Percentiles rank a stretch among this genome's conserved stretches.
Evolutionary conservation across 2,888 invertebrate species (phyloP).

Genomic region (Stegana nigrithorax): DNA sequence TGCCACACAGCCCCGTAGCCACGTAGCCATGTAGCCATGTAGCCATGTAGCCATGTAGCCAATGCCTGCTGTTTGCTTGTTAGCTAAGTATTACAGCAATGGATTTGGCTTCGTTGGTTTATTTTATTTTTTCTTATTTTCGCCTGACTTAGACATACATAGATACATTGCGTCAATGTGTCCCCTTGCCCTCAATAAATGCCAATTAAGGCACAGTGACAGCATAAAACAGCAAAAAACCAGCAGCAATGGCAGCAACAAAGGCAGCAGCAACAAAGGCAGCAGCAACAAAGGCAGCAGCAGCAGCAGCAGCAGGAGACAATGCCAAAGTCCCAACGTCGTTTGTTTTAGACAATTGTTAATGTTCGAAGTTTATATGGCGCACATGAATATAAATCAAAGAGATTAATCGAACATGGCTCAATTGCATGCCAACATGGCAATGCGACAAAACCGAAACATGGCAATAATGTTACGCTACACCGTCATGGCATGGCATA

Average conservation of each 20-base stretch:
- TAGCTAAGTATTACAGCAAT: not conserved
- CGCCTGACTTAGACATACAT: too few species aligned
- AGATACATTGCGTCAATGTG: not conserved
- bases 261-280: not conserved
- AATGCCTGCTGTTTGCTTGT: not conserved
- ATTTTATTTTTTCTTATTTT: not conserved
- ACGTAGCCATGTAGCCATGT: too few species aligned
- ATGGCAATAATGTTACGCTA: constrained; percentile 44
- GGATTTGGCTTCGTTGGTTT: too few species aligned
- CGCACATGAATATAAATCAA: constrained; percentile 67
- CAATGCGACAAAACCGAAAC: constrained; percentile 28
- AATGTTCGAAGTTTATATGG: constrained; percentile 47
- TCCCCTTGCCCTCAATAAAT: constrained; percentile 2
- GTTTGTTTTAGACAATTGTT: constrained; percentile 65
- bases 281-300: not conserved
- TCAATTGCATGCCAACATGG: constrained; percentile 64
- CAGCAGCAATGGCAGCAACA: not conserved
- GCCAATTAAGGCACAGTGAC: constrained; percentile 15
- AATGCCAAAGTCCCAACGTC: too few species aligned
- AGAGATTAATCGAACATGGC: constrained; percentile 69
- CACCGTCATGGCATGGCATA: constrained; percentile 22
- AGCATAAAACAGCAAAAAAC: not conserved
- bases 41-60: too few species aligned
- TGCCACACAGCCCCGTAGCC: not conserved
- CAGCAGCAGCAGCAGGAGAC: constrained; percentile 12